phyloP scores from a whole-genome alignment of 2,113 vertebrate genomes.

The Dipodomys stephensi region DNA sequence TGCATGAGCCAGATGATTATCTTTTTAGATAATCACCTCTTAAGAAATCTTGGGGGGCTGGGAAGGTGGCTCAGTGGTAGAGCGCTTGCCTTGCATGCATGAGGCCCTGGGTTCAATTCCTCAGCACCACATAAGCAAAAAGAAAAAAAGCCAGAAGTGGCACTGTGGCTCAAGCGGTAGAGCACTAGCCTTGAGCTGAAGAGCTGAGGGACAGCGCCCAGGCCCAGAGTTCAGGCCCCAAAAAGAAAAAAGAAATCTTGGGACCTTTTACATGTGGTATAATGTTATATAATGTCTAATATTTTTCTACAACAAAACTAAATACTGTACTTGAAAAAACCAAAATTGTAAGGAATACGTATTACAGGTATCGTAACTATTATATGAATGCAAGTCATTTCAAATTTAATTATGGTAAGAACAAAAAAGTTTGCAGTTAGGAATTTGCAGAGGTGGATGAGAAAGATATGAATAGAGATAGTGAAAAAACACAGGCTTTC shows the following conservation, averaged over 20 bases:
- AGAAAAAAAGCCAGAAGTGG: too few relatives aligned
- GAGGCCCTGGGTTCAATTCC: too few relatives aligned
- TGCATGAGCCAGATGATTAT: neutral
- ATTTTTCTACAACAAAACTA: constrained; percentile 49
- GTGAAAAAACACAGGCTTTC: neutral
- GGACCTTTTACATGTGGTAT: neutral
- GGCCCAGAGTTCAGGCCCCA: too few relatives aligned
- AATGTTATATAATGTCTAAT: neutral
- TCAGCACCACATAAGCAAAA: too few relatives aligned
- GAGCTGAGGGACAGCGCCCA: too few relatives aligned
- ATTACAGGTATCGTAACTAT: neutral
- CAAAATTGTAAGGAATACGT: neutral
- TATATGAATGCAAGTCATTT: constrained; percentile 24
- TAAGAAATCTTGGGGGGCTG: neutral
- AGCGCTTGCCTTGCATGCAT: too few relatives aligned
- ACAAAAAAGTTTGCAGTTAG: neutral
- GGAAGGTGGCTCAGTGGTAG: too few relatives aligned
- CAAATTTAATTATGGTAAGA: neutral
- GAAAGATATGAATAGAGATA: neutral
- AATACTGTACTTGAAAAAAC: constrained; percentile 20
- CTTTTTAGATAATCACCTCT: constrained; percentile 20
- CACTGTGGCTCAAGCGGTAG: too few relatives aligned
- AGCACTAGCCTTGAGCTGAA: too few relatives aligned
- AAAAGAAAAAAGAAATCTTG: neutral
- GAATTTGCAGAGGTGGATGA: neutral